Evolutionary conservation across 1,140 invertebrate genomes (phyloP), one percentile per base, ranked within the genome.

Genomic region (Drosophila carrolli): DNA sequence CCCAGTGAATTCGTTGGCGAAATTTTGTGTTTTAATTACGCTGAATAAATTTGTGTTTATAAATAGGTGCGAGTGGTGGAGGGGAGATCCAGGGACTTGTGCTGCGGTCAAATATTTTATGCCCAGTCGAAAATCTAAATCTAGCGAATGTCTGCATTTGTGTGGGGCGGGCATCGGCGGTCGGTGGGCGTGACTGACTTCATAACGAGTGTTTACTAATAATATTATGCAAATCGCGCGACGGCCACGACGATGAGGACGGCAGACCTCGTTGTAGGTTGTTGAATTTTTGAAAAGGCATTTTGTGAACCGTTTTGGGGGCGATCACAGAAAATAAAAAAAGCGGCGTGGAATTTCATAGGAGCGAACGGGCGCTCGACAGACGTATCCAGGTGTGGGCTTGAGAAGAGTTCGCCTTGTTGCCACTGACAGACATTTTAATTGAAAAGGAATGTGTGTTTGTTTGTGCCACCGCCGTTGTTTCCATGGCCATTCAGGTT

Each of bases 11-110:
- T 67, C 74, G 47, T 46, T 58, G 73, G 59, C 67, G 70, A 66
- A 89, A 90, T 89, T 90, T 84, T 89, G 84, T 88, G 84, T 89
- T 89, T 89, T 89, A 89, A 89, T 89, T 89, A 89, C 84, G 85
- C 84, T 85, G 84, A 88, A 89, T 89, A 89, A 89, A 89, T 89
- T 89, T 89, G 85, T 90, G 85, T 89, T 81, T 75, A 89, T 89
- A 89, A 89, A 89, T 90, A 90, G 81, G 83, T 67, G 54, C 37
- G 58, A 56, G 48, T 38, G 35, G 10, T 27, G 41, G 48, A 1
- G 10, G 51, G 16, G 1, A 40, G 47, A 51, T 50, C 63, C 73
- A 47, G 54, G 73, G 72, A 75, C 73, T 76, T 71, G 81, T 35
- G 73, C 61, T 88, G 83, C 85, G 83, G 83, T 88, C 83, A 90